These are phyloP conservation scores for Pogonus chalceus DNA, from an alignment of 1,140 invertebrate genomes.

Conservation along the genomic window DNA sequence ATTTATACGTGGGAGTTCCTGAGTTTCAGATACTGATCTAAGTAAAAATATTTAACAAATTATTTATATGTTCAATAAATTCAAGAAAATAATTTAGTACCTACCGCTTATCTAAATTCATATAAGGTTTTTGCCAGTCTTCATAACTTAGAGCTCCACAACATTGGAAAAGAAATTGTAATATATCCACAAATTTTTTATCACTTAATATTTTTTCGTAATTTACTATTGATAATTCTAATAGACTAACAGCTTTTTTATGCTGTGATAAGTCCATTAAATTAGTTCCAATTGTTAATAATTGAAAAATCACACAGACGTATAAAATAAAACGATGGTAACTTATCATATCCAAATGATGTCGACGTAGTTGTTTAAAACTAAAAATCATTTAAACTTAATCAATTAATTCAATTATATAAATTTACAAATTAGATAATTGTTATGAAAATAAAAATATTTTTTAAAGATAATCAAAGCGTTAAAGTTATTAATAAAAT, in stretches of 20 bases:
- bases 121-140: slow-evolving; percentile 15
- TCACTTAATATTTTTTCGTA: slow-evolving; percentile 14
- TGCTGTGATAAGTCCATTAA: slow-evolving; percentile 3
- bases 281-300: slow-evolving; percentile 5
- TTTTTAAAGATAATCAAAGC: no score
- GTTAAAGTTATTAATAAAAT: no score
- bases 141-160: slow-evolving; percentile 17
- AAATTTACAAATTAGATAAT: neutral
- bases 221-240: slow-evolving; percentile 14
- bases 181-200: slow-evolving; percentile 19
- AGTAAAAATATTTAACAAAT: slow-evolving; percentile 8
- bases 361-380: slow-evolving; percentile 15
- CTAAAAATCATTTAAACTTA: slow-evolving; percentile 11
- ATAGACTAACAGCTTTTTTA: slow-evolving; percentile 11
- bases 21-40: neutral
- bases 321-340: slow-evolving; percentile 14
- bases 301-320: slow-evolving; percentile 10
- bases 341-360: slow-evolving; percentile 18
- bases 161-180: slow-evolving; percentile 22
- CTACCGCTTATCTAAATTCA: neutral
- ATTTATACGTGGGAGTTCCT: slow-evolving; percentile 9
- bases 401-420: neutral
- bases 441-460: no score
- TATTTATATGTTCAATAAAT: slow-evolving; percentile 11
- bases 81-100: slow-evolving; percentile 2